Evolutionary conservation across 2,797 vertebrate genomes (phyloP), one percentile per base, ranked within the genome.

Genomic region (Enteromius anoplus): DNA sequence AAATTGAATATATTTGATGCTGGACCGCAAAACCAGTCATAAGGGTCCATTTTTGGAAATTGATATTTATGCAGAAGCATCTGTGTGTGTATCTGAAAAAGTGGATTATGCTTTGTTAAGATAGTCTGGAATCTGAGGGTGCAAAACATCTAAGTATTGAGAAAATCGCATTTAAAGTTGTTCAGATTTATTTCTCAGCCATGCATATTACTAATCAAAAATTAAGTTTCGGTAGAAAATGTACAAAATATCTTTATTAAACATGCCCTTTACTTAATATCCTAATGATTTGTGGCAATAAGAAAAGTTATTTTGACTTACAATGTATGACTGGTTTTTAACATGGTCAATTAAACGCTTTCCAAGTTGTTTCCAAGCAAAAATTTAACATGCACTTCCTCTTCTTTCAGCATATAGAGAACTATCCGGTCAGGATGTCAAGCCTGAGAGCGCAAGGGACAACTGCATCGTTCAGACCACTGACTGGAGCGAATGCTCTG

Each of bases 391-490:
- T 76, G 34, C 82, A 26, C 82, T 69, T 21, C 0, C 1, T 69
- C 14, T 6, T 4, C 47, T 23, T 53, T 87, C 92, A 91, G 93
- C 92, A 71, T 92, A 92, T 86, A 91, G 90, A 73, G 89, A 91
- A 32, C 86, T 82, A 0, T 86, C 91, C 3, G 76, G 86, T 14
- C 84, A 53, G 1, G 86, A 85, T 23, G 90, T 81, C 0, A 86
- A 88, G 47, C 45, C 70, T 29, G 93, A 92, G 62, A 91, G 83
- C 53, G 89, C 94, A 23, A 91, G 91, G 82, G 92, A 94, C 71
- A 96, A 95, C 90, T 96, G 95, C 84, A 87, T 96, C 53, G 92
- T 95, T 81, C 95, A 95, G 90, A 96, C 93, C 60, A 96, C 94
- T 0, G 89, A 91, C 66, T 96, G 95, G 95, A 95, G 92, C 0